Conservation (phyloP, 2,888 invertebrate species). For the Seira ritae region DNA sequence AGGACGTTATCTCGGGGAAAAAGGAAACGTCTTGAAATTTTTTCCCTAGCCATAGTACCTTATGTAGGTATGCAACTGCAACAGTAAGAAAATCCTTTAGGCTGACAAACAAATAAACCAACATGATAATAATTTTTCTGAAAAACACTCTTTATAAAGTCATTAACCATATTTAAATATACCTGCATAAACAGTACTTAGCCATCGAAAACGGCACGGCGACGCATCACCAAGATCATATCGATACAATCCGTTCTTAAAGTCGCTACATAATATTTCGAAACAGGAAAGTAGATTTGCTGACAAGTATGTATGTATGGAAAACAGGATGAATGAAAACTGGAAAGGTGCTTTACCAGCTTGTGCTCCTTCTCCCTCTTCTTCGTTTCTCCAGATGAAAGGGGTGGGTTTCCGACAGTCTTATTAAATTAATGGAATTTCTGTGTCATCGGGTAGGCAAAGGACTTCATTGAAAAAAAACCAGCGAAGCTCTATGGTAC, state of each 20-base stretch:
- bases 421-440: conserved; percentile 65
- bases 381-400: background rate
- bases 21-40: background rate
- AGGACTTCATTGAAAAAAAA: conserved; percentile 36
- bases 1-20: conserved; percentile 46
- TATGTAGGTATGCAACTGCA: no score
- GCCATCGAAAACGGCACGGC: no score
- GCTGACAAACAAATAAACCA: background rate
- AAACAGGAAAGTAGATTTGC: no score
- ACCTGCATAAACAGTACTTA: no score
- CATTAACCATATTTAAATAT: conserved; percentile 40
- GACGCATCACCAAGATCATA: no score
- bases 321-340: conserved; percentile 34
- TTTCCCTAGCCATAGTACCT: background rate
- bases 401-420: conserved; percentile 55
- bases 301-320: conserved; percentile 8
- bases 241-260: no score
- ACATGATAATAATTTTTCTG: conserved; percentile 1
- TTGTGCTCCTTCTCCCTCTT: conserved; percentile 14
- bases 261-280: no score
- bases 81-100: background rate
- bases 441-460: conserved; percentile 46
- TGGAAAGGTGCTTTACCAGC: conserved; percentile 38
- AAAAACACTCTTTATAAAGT: conserved; percentile 59
- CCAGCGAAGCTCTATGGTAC: no score